Conservation (phyloP, 2,888 invertebrate species). For the Neuroscelio doddi region DNA sequence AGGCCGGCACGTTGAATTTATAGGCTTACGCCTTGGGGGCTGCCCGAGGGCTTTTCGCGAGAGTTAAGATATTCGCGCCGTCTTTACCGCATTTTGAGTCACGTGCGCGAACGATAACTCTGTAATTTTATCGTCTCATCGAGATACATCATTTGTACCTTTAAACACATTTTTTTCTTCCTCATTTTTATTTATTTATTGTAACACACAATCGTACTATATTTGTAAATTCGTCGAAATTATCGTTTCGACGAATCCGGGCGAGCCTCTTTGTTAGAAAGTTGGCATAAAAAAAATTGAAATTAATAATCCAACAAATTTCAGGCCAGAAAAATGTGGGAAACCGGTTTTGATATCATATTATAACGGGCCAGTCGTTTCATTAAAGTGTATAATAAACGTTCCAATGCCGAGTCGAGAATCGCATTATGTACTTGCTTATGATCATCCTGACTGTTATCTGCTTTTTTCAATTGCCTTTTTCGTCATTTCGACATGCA, state of each 20-base stretch:
- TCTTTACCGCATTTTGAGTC: constrained; percentile 19
- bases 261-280: background rate
- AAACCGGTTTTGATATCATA: too few relatives aligned
- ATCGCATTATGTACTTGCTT: too few relatives aligned
- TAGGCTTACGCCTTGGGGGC: constrained; percentile 49
- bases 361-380: too few relatives aligned
- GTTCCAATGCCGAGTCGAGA: too few relatives aligned
- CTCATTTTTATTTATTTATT: background rate
- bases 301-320: background rate
- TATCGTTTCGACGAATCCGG: background rate
- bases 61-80: constrained; percentile 34
- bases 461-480: too few relatives aligned
- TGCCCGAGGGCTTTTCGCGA: constrained; percentile 38
- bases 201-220: background rate
- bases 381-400: too few relatives aligned
- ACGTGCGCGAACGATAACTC: constrained; percentile 10
- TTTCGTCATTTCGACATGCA: too few relatives aligned
- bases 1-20: constrained; percentile 54
- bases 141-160: background rate
- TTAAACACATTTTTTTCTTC: background rate
- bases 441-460: too few relatives aligned
- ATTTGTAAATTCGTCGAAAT: background rate
- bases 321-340: background rate
- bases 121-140: constrained; percentile 3
- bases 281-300: background rate